Evolutionary conservation across 2,797 vertebrate species (phyloP), one percentile per base, ranked within the genome.

Genomic region (Scleropages formosus): DNA sequence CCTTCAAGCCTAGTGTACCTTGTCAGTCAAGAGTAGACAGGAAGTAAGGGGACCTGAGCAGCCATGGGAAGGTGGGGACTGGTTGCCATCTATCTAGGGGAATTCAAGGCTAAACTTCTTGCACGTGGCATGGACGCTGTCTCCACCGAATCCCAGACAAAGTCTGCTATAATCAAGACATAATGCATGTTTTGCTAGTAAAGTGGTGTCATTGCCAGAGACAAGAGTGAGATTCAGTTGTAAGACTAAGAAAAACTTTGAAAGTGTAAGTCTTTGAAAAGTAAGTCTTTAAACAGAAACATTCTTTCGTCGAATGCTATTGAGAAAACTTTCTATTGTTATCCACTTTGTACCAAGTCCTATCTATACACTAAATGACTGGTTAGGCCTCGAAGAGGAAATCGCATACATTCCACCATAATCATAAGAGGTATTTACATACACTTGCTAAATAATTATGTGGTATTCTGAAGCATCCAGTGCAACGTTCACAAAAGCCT

Each of bases 361-460:
- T 87, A 88, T 90, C 87, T 89, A 78, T 73, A 78, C 73, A 85
- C 85, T 85, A 90, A 90, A 91, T 89, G 87, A 90, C 84, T 71
- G 70, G 89, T 85, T 90, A 73, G 86, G 80, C 85, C 84, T 81
- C 79, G 81, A 88, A 84, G 87, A 84, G 89, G 88, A 92, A 91
- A 90, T 89, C 75, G 80, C 81, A 47, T 73, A 77, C 89, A 91
- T 92, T 91, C 87, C 87, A 88, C 82, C 82, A 80, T 85, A 84
- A 87, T 88, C 81, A 56, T 82, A 88, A 86, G 89, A 88, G 86
- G 80, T 90, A 90, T 91, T 91, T 91, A 90, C 89, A 90, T 86
- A 85, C 78, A 84, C 85, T 86, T 85, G 87, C 82, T 85, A 88
- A 91, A 90, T 91, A 86, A 90, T 90, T 87, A 85, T 87, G 89